Conservation (phyloP, 2,797 vertebrate genomes). For the Galagoides demidoff region DNA sequence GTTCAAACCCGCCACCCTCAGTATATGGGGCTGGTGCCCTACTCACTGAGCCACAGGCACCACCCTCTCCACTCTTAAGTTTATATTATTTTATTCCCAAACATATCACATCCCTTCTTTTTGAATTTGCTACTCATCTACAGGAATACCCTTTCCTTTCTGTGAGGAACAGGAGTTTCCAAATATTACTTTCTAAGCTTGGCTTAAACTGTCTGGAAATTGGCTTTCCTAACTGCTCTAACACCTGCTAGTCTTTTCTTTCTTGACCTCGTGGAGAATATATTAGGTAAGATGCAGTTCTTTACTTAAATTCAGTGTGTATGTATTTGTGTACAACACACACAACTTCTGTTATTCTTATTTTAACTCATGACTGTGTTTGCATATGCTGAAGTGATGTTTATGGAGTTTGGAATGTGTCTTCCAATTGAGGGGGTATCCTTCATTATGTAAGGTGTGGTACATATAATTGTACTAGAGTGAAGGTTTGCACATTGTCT, state of each 20-base stretch:
- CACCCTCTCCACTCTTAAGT: neutral
- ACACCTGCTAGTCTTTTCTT: neutral
- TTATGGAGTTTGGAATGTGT: neutral
- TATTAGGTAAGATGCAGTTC: neutral
- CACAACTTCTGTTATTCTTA: neutral
- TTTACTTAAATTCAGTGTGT: neutral
- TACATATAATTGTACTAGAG: neutral
- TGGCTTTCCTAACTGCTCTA: neutral
- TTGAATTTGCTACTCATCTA: neutral
- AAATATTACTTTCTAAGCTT: neutral
- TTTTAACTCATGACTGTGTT: neutral
- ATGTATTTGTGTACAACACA: neutral
- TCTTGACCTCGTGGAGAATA: neutral
- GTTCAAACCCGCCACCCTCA: no score
- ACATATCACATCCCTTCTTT: neutral
- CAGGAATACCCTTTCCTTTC: neutral
- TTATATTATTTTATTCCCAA: neutral
- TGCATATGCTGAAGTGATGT: neutral
- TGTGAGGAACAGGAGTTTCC: neutral
- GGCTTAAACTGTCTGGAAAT: neutral
- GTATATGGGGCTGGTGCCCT: no score
- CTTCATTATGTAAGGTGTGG: neutral
- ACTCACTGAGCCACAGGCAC: no score
- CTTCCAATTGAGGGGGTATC: neutral
- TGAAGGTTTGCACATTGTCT: neutral